Evolutionary conservation across 2,888 invertebrate genomes (phyloP).

Genomic region (Beris morrisii): DNA sequence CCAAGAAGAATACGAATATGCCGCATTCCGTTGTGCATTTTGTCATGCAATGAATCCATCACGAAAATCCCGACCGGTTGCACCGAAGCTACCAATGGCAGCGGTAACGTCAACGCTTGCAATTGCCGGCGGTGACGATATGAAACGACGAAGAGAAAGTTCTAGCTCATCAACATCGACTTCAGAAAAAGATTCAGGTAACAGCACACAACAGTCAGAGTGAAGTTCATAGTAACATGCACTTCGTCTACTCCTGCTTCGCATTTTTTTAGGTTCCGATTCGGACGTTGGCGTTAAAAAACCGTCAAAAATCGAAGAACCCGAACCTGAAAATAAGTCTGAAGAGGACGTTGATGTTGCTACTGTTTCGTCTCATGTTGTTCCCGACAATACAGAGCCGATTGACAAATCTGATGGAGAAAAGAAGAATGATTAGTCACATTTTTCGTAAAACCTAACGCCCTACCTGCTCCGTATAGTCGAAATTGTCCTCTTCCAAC

Average conservation of each 20-base stretch:
- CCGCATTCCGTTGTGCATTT: slow-evolving; percentile 88
- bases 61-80: slow-evolving; percentile 80
- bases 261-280: slow-evolving; percentile 32
- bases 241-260: neutral
- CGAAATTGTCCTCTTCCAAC: no score
- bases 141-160: slow-evolving; percentile 31
- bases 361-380: neutral
- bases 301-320: neutral
- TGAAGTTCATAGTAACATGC: neutral
- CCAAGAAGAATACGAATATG: slow-evolving; percentile 70
- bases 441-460: neutral
- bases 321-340: neutral
- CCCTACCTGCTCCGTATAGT: no score
- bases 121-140: neutral
- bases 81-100: slow-evolving; percentile 60
- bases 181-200: slow-evolving; percentile 37
- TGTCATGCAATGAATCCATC: slow-evolving; percentile 86
- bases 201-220: neutral
- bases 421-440: slow-evolving; percentile 29
- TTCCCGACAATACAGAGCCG: neutral
- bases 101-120: slow-evolving; percentile 16
- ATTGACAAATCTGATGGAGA: slow-evolving; percentile 16
- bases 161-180: slow-evolving; percentile 44
- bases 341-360: neutral
- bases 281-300: slow-evolving; percentile 27